Evolutionary conservation across 2,797 vertebrate species (phyloP), one percentile per base, ranked within the genome.

Genomic region (Hippocampus kuda): DNA sequence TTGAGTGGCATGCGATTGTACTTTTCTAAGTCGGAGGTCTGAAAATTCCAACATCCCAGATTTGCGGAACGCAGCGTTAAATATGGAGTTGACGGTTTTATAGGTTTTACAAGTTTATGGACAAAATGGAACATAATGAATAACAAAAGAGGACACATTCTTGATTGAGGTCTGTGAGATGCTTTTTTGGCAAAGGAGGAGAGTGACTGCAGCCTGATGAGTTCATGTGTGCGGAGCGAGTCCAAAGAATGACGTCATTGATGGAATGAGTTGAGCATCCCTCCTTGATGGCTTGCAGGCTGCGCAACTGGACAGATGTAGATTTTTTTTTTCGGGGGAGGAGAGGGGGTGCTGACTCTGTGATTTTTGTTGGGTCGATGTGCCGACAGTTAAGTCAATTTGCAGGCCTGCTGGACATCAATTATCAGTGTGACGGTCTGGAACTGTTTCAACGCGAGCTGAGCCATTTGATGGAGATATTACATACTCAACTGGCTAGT

Each of bases 161-260:
- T 65, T 1, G 3, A 53, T 70, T 11, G 70, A 68, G 38, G 15
- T 15, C 38, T 13, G 26, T 7, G 42, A 42, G 63, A 46, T 48
- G 44, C 63, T 9, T 48, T 48, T n/a, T 65, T 46, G 63, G 61
- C 65, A n/a, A 1, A 44, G 61, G 34, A 59, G 56, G 42, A 66
- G 4, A 60, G 70, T 15, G 30, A 34, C 30, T 68, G 80, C 67
- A 71, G 74, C 78, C 75, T 72, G 70, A 84, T 80, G 69, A 66
- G 75, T 57, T 30, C 48, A 60, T 53, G 27, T 62, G 54, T 75
- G 73, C 77, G 74, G 61, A 63, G 79, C 68, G 44, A 78, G 71
- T 67, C 68, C 70, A 75, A 70, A 74, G 72, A 49, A 81, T 89
- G 86, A 90, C 85, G 81, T 79, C 64, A 70, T 70, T 88, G 84